A percentile compares a stretch with the other conserved stretches of the same genome.
Evolutionary conservation across 2,888 invertebrate species (phyloP).

Genomic region (Melieria picta): DNA sequence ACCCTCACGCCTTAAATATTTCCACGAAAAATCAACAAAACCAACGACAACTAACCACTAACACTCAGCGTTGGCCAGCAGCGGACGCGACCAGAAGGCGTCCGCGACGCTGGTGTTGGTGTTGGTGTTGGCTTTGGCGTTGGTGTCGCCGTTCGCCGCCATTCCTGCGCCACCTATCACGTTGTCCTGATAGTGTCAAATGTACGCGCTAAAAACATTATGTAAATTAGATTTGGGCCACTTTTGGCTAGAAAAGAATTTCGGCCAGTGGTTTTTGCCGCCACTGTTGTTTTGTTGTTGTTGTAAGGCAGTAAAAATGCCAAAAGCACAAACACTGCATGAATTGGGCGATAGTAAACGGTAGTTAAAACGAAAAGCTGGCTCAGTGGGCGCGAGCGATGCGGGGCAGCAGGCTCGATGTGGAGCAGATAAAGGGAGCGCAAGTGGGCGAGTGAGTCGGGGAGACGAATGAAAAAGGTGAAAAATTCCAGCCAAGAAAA

Average conservation of each 20-base stretch:
- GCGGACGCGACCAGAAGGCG: background rate
- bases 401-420: constrained; percentile 1
- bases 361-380: background rate
- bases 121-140: no score
- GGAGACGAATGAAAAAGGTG: constrained; percentile 4
- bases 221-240: constrained; percentile 59
- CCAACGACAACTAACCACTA: background rate
- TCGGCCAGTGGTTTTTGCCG: background rate
- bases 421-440: constrained; percentile 16
- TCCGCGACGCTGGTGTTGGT: no score
- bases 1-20: constrained; percentile 10
- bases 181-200: constrained; percentile 47
- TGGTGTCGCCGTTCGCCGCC: no score
- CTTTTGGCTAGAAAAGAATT: constrained; percentile 16
- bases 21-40: constrained; percentile 19
- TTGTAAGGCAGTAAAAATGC: background rate
- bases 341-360: constrained; percentile 4
- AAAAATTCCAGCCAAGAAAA: constrained; percentile 28
- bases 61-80: background rate
- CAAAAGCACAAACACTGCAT: background rate
- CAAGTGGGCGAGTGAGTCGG: background rate
- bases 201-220: constrained; percentile 64
- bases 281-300: background rate
- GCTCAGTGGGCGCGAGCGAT: constrained; percentile 14
- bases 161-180: no score